Evolutionary conservation across 92 coral and sea anemone genomes (phyloP).

Genomic region (Siderastrea siderea): DNA sequence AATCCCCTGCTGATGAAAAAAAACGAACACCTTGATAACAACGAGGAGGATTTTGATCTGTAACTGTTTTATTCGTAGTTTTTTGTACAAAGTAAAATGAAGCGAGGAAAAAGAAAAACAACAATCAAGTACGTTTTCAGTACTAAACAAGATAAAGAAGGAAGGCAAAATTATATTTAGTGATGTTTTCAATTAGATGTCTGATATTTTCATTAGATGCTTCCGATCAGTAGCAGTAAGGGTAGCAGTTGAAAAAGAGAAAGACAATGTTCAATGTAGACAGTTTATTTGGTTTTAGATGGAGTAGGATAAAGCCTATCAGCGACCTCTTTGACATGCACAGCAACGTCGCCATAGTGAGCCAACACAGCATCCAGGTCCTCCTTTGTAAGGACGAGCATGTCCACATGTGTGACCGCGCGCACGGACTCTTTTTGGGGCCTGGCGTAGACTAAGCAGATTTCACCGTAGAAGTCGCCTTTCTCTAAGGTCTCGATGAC

Average conservation of each 20-base stretch:
- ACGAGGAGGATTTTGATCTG: background rate
- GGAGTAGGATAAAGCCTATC: constrained; percentile 51
- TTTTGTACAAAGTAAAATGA: background rate
- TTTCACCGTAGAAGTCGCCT: constrained; percentile 76
- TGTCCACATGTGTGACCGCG: constrained; percentile 85
- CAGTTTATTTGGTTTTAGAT: constrained; percentile 13
- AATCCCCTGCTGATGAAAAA: too few species aligned
- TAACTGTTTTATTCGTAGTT: background rate
- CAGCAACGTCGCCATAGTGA: constrained; percentile 61
- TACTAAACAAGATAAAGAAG: background rate
- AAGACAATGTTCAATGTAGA: background rate
- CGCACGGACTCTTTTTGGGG: constrained; percentile 84
- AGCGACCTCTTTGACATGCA: constrained; percentile 70
- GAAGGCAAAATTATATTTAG: too few species aligned
- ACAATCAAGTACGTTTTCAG: too few species aligned
- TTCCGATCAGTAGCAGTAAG: too few species aligned
- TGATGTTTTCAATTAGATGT: too few species aligned
- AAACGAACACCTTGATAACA: background rate
- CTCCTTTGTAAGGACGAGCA: constrained; percentile 76
- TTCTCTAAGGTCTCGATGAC: constrained; percentile 82
- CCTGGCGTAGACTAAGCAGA: constrained; percentile 69
- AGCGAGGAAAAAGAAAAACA: too few species aligned
- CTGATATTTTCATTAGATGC: too few species aligned
- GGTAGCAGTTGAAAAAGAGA: background rate
- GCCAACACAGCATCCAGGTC: constrained; percentile 77